Conservation (phyloP, 2,113 vertebrate genomes). For the Embiotoca jacksoni region DNA sequence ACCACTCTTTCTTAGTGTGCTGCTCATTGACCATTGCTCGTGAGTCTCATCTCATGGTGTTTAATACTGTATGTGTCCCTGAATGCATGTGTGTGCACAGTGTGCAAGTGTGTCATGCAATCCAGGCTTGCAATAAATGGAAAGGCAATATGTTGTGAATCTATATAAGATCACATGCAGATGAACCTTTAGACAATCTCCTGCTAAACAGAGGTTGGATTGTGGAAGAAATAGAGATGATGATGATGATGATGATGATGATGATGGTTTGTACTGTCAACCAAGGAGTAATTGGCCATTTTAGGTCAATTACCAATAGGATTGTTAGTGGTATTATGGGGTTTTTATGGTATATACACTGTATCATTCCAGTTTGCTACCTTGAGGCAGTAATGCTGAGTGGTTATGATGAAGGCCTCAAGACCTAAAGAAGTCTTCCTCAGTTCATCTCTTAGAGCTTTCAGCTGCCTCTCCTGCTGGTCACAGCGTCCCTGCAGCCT, state of each 20-base stretch:
- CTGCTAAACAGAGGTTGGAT: background rate
- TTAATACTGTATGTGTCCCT: slow-evolving; percentile 50
- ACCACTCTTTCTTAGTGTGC: background rate
- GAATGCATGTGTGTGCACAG: background rate
- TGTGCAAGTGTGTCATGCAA: background rate
- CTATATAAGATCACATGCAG: background rate
- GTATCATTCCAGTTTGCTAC: slow-evolving; percentile 58
- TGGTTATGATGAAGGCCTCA: slow-evolving; percentile 91
- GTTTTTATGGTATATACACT: slow-evolving; percentile 3
- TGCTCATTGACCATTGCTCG: slow-evolving; percentile 38
- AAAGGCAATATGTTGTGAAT: background rate
- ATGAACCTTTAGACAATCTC: background rate
- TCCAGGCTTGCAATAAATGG: background rate
- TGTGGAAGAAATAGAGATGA: background rate
- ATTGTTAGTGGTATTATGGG: background rate
- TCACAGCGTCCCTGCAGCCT: slow-evolving; percentile 89
- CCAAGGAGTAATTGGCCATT: background rate
- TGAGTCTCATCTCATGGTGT: slow-evolving; percentile 45
- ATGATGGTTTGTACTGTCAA: background rate
- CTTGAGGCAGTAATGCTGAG: slow-evolving; percentile 93
- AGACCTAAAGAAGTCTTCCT: slow-evolving; percentile 86
- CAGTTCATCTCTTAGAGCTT: slow-evolving; percentile 84
- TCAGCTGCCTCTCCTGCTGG: slow-evolving; percentile 87
- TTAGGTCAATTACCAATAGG: background rate
- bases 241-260: background rate